These are phyloP conservation scores for Oreonectes daqikongensis DNA, from an alignment of 2,797 vertebrate species.

Conservation along the genomic window DNA sequence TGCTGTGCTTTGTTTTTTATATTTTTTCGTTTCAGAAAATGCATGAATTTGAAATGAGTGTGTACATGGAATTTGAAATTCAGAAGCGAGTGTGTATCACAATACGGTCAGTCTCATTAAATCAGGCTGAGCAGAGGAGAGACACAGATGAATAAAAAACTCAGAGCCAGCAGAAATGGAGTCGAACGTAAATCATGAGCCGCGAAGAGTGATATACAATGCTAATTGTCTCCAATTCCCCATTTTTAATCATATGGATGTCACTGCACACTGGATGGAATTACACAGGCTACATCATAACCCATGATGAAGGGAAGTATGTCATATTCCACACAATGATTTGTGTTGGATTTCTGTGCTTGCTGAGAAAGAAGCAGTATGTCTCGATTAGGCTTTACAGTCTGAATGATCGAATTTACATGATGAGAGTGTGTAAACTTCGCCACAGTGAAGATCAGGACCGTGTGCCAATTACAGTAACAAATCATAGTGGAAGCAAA, in stretches of 20 bases:
- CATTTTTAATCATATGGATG: background rate
- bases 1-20: background rate
- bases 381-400: background rate
- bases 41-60: slow-evolving; percentile 33
- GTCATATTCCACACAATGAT: background rate
- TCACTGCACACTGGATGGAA: background rate
- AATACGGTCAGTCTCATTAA: slow-evolving; percentile 38
- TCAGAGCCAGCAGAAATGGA: slow-evolving; percentile 5
- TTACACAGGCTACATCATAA: background rate
- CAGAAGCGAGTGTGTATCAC: slow-evolving; percentile 8
- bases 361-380: background rate
- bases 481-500: background rate
- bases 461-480: background rate
- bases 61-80: slow-evolving; percentile 32
- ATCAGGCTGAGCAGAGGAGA: slow-evolving; percentile 1
- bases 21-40: background rate
- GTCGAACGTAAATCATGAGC: background rate
- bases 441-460: background rate
- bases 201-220: background rate
- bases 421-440: background rate
- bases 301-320: background rate
- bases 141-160: slow-evolving; percentile 27
- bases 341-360: background rate
- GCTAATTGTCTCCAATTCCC: slow-evolving; percentile 8
- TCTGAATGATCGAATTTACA: background rate